Evolutionary conservation across 2,888 invertebrate species (phyloP).

Genomic region (Lamellibrachia columna): DNA sequence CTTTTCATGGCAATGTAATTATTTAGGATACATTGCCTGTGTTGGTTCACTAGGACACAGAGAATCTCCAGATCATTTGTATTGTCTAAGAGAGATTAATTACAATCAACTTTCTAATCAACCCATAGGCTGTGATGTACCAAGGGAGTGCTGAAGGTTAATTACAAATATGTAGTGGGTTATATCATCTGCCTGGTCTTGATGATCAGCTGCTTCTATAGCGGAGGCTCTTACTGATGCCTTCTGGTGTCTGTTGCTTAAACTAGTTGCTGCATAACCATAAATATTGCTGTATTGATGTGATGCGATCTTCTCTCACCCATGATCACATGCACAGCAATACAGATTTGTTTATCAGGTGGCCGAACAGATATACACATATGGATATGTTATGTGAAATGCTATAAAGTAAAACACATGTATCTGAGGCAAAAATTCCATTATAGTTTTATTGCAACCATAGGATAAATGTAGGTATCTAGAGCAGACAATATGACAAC

Average conservation of each 20-base stretch:
- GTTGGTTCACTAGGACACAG: background rate
- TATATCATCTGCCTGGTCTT: background rate
- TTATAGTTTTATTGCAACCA: too few species aligned
- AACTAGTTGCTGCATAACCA: background rate
- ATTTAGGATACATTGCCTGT: background rate
- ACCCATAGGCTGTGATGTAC: background rate
- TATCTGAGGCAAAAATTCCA: too few species aligned
- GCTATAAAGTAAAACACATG: too few species aligned
- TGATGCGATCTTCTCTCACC: background rate
- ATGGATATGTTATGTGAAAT: too few species aligned
- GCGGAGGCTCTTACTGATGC: background rate
- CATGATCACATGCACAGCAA: background rate
- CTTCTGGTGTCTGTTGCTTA: background rate
- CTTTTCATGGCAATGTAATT: too few species aligned
- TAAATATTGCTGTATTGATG: background rate
- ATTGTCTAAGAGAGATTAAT: background rate
- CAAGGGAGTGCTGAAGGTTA: background rate
- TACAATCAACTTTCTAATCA: background rate
- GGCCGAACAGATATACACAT: too few species aligned
- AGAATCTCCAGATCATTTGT: background rate
- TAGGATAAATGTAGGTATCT: too few species aligned
- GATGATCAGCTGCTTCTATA: background rate
- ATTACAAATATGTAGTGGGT: background rate
- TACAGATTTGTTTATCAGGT: background rate
- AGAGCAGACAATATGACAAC: too few species aligned